Conservation (phyloP, 2,113 vertebrate species). For the Microcebus jonahi region DNA sequence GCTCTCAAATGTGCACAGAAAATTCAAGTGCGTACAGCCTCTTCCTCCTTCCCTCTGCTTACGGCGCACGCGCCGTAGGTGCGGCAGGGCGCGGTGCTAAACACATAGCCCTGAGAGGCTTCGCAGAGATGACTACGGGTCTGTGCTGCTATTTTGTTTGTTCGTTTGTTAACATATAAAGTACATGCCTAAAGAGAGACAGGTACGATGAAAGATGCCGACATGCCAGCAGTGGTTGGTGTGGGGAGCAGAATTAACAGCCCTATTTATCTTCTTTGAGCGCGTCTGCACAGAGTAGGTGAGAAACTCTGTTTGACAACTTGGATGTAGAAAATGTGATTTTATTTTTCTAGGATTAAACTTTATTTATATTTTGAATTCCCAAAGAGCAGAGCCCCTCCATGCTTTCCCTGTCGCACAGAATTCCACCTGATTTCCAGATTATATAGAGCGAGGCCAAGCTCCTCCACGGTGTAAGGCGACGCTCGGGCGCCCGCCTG, state of each 20-base stretch:
- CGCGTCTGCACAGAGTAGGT: neutral
- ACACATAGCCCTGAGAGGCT: neutral
- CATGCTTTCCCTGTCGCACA: neutral
- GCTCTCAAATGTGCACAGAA: neutral
- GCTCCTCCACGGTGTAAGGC: neutral
- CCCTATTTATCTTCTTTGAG: neutral
- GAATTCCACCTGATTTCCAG: neutral
- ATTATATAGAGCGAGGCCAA: neutral
- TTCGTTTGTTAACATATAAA: neutral
- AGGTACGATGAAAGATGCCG: neutral
- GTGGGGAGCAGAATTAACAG: neutral
- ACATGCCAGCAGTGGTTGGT: neutral
- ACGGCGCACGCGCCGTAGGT: fast-evolving
- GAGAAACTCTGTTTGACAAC: neutral
- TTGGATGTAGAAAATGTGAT: too few relatives aligned
- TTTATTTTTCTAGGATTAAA: neutral
- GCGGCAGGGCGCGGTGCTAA: neutral
- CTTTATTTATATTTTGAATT: neutral
- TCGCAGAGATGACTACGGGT: too few relatives aligned
- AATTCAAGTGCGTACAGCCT: neutral
- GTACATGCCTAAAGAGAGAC: neutral
- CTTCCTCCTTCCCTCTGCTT: too few relatives aligned
- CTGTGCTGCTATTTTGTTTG: neutral
- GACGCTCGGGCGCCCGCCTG: neutral
- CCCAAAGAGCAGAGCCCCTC: neutral